Evolutionary conservation across 2,113 vertebrate species (phyloP).

Genomic region (Ramphastos sulfuratus): DNA sequence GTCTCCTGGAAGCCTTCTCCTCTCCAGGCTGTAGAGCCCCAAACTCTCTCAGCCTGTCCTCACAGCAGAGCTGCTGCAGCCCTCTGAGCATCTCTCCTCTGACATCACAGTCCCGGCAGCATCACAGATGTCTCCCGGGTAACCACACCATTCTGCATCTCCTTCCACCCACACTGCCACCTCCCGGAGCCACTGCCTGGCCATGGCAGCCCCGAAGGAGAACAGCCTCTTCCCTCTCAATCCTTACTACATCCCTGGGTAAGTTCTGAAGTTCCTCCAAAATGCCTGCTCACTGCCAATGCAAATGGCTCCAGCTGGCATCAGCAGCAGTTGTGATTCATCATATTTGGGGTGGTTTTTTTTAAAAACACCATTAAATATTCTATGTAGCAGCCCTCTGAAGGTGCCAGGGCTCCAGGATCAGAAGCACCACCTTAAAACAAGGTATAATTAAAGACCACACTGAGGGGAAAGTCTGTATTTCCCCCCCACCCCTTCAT

Average conservation of each 20-base stretch:
- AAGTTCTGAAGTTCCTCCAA: not conserved
- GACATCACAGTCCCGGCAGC: not conserved
- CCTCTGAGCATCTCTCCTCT: too few species aligned
- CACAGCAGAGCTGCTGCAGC: too few species aligned
- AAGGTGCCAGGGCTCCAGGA: not conserved
- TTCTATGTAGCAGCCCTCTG: not conserved
- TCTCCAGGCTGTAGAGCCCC: too few species aligned
- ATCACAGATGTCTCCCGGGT: conserved; percentile 18
- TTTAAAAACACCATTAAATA: not conserved
- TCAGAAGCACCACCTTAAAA: not conserved
- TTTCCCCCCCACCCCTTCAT: too few species aligned
- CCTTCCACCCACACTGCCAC: not conserved
- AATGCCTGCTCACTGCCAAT: not conserved
- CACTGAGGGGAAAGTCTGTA: not conserved
- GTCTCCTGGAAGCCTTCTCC: too few species aligned
- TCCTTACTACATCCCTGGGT: conserved; percentile 13
- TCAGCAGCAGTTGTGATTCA: fast-evolving
- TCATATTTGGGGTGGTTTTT: not conserved
- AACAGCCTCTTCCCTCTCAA: not conserved
- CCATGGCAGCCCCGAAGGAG: not conserved
- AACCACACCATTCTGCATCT: fast-evolving
- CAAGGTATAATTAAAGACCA: not conserved
- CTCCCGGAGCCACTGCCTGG: fast-evolving
- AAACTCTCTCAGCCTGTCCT: too few species aligned
- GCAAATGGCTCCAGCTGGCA: not conserved